Evolutionary conservation across 2,888 invertebrate genomes (phyloP).

Genomic region (Oegoconia quadripuncta): DNA sequence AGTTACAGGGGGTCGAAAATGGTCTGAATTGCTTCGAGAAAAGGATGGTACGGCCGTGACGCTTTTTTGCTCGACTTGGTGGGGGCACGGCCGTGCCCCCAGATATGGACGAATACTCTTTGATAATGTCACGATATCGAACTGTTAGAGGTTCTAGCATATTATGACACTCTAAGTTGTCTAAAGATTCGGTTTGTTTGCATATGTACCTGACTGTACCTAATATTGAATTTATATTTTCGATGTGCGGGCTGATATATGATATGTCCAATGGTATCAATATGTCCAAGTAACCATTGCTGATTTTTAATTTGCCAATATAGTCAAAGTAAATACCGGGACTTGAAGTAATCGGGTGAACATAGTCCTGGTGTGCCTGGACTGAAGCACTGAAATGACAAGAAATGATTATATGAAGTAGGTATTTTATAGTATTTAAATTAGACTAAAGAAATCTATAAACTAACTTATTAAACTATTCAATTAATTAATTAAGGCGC

Average conservation of each 20-base stretch:
- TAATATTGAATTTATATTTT: slow-evolving; percentile 19
- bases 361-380: too few relatives aligned
- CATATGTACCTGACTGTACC: slow-evolving; percentile 6
- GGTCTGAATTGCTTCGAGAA: too few relatives aligned
- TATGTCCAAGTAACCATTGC: slow-evolving; percentile 12
- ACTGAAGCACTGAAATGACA: too few relatives aligned
- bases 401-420: background rate
- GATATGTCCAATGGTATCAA: slow-evolving; percentile 21
- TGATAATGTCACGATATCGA: slow-evolving; percentile 9
- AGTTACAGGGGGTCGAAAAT: too few relatives aligned
- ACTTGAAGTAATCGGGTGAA: too few relatives aligned
- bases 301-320: slow-evolving; percentile 19
- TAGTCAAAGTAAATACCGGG: slow-evolving; percentile 24
- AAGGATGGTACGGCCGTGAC: too few relatives aligned
- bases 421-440: too few relatives aligned
- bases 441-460: background rate
- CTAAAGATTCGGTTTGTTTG: slow-evolving; percentile 12
- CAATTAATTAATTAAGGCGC: too few relatives aligned
- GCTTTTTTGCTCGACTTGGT: too few relatives aligned
- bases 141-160: slow-evolving; percentile 2
- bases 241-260: too few relatives aligned
- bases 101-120: slow-evolving; percentile 20
- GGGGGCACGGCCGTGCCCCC: too few relatives aligned
- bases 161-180: slow-evolving; percentile 1
- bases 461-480: too few relatives aligned